A percentile compares a stretch with the other conserved stretches of the same genome.
Evolutionary conservation across 2,797 vertebrate species (phyloP).

Genomic region (Nasua narica): DNA sequence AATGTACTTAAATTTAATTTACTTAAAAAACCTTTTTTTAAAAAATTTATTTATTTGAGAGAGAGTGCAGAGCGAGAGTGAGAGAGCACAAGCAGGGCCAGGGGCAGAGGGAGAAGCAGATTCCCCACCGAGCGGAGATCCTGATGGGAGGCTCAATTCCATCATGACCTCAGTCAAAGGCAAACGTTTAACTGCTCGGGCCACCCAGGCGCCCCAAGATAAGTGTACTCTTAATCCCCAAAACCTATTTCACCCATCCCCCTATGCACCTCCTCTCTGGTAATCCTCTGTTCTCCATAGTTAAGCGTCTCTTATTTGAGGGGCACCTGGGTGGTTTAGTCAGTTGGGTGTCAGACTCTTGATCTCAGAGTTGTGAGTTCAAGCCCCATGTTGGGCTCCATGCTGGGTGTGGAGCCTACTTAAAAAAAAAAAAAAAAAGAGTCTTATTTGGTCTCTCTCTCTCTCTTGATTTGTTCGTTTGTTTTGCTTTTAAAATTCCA

Average conservation of each 20-base stretch:
- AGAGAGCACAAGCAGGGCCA: too few species aligned
- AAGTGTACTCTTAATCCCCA: background rate
- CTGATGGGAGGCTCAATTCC: too few species aligned
- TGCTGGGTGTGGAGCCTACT: background rate
- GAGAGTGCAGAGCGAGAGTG: too few species aligned
- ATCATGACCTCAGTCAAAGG: too few species aligned
- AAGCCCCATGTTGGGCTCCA: background rate
- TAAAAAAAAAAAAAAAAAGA: background rate
- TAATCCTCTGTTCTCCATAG: background rate
- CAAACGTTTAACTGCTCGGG: too few species aligned
- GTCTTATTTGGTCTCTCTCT: background rate
- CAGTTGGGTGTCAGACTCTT: background rate
- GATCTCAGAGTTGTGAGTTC: background rate
- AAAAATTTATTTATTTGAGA: too few species aligned
- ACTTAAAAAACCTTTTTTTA: too few species aligned
- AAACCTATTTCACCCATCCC: background rate
- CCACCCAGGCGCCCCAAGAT: too few species aligned
- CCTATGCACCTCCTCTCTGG: background rate
- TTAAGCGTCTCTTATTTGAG: background rate
- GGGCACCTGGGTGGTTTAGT: background rate
- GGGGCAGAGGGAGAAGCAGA: too few species aligned
- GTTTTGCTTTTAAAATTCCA: background rate
- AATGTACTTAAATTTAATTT: too few species aligned
- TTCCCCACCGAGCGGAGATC: too few species aligned
- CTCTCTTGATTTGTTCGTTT: background rate